Evolutionary conservation across 2,797 vertebrate genomes (phyloP), one percentile per base, ranked within the genome.

Genomic region (Melanotaenia parkinsoni): DNA sequence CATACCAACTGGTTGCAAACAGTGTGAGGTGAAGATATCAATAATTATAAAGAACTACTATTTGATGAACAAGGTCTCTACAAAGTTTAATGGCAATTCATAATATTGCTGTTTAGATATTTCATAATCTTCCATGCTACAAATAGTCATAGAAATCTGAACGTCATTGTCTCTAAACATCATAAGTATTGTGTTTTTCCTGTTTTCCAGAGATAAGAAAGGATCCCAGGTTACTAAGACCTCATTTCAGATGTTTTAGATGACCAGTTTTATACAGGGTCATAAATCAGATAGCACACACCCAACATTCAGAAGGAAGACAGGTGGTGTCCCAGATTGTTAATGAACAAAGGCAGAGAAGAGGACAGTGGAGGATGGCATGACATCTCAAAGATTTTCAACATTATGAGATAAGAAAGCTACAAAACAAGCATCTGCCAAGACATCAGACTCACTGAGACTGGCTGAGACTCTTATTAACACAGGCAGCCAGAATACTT

Each of bases 401-500:
- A 38, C 20, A 13, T 68, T 60, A 63, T 28, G 20, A 65, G 30
- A 26, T 62, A 60, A 20, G 38, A 66, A 6, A 7, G 16, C 10
- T 16, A 56, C 58, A 62, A 38, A 76, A 63, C 24, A 70, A 83
- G 53, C 40, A 43, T 43, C 43, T 62, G 57, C 63, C 51, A 50
- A 54, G 40, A 7, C 26, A 35, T 38, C 32, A 40, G 32, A 51
- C n/a, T 33, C 26, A 30, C 45, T 18, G 51, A 35, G 45, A 51
- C n/a, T 57, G 61, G 8, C 30, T 62, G 58, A 67, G 26, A 72
- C 43, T 71, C 24, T 65, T 45, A 43, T 69, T 11, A 72, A 53
- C 50, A 58, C 40, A 50, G 70, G 16, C n/a, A 73, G 45, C 11
- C 22, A 14, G 20, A 30, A 69, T 58, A 43, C 61, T 50, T 26